Percentiles rank a stretch among this genome's conserved stretches.
phyloP scores from a whole-genome alignment of 2,888 invertebrate genomes.

The Patella ulyssiponensis region DNA sequence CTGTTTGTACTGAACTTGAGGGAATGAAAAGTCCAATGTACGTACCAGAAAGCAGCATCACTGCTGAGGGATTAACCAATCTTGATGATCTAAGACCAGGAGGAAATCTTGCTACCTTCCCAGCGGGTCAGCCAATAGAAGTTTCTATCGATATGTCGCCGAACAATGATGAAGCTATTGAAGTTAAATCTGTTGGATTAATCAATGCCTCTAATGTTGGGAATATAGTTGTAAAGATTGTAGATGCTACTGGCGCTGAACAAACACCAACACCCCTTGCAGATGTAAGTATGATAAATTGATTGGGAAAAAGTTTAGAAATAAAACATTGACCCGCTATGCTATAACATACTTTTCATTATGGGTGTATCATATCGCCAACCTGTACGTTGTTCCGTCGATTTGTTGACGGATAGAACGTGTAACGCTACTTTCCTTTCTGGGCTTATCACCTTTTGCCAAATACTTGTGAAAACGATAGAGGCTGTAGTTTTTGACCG shows the following conservation, averaged over 20 bases:
- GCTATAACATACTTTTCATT: too few species aligned
- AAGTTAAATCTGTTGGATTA: constrained; percentile 4
- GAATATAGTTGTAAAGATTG: background rate
- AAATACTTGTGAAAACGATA: too few species aligned
- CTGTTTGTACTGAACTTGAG: background rate
- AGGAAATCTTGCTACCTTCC: background rate
- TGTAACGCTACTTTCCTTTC: too few species aligned
- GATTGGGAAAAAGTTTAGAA: too few species aligned
- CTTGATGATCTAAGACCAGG: background rate
- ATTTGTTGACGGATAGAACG: too few species aligned
- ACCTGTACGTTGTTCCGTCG: too few species aligned
- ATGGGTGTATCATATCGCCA: too few species aligned
- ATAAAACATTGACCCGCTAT: too few species aligned
- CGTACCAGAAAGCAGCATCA: background rate
- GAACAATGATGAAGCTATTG: background rate
- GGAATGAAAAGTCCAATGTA: background rate
- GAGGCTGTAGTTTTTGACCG: too few species aligned
- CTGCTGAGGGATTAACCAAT: background rate
- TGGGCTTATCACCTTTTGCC: too few species aligned
- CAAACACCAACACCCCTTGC: background rate
- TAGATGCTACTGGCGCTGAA: background rate
- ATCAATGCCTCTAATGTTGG: background rate
- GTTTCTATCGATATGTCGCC: background rate
- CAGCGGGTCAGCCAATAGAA: background rate
- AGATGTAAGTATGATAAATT: too few species aligned